Base-by-base conservation (phyloP, 2,113 vertebrate genomes). In the Takifugu bimaculatus region DNA sequence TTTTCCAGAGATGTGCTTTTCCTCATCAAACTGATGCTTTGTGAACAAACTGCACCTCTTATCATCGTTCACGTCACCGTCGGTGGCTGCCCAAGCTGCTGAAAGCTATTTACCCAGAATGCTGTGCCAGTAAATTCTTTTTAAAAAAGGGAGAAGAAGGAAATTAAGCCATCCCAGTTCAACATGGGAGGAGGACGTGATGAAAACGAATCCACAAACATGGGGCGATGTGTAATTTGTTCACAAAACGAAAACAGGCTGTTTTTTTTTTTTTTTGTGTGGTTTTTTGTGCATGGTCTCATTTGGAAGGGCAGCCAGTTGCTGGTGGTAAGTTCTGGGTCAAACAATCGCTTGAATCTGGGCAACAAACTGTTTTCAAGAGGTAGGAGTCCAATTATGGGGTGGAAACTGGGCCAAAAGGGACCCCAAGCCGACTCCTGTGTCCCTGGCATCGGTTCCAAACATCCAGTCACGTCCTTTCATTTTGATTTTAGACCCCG, bases 321-420 rank as follows among this genome's bases (percentile, higher is more conserved):
- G 58, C 60, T 48, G 50, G 83, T 85, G 90, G 88, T 91, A 91
- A 90, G 90, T 91, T 78, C 50, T 76, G 57, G 78, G 79, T 84
- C 85, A 74, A 78, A 78, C 64, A 80, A 70, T 47, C 50, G 7
- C 60, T 74, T 81, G 68, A 81, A 60, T 85, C 70, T 73, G 78
- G 84, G 75, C 65, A 57, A 77, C 71, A 85, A 77, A 75, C 52
- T 72, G 67, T 81, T 78, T 63, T 67, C 56, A 77, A 83, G 88
- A 90, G 90, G 90, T 91, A 90, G 89, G 89, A 86, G 15, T 64
- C 82, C 48, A 58, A 79, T 83, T 85, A 78, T 58, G 47, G 39
- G 57, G 52, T 28, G 35, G 54, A 59, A 50, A 61, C 13, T 56
- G 58, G 57, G 42, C 48, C 50, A 54, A 10, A 28, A 66, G n/a